phyloP scores from a whole-genome alignment of 2,113 vertebrate genomes.

The Urocolius indicus region DNA sequence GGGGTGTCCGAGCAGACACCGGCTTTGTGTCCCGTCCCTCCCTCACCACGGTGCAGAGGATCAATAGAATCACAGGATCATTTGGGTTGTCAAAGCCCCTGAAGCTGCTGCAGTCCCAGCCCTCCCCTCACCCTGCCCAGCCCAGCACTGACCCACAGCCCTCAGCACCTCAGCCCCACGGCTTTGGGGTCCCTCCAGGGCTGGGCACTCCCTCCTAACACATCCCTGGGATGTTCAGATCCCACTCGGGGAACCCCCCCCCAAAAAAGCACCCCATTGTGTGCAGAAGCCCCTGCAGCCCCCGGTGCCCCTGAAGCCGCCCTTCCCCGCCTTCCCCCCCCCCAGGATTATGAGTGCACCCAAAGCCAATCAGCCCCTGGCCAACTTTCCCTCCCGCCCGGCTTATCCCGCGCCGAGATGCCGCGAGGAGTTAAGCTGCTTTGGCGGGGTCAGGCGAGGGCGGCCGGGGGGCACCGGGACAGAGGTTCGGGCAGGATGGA shows the following conservation, averaged over 20 bases:
- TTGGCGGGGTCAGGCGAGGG: constrained; percentile 17
- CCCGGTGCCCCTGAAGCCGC: neutral
- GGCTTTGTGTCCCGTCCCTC: neutral
- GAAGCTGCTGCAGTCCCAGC: too few relatives aligned
- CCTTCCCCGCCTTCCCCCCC: neutral
- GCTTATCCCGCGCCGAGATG: constrained; percentile 42
- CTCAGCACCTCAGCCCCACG: too few relatives aligned
- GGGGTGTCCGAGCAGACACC: neutral
- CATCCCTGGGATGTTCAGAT: neutral
- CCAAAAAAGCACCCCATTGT: accelerated
- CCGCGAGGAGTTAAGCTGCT: constrained; percentile 25
- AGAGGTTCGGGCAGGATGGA: too few relatives aligned
- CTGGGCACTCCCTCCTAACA: too few relatives aligned
- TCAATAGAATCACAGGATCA: too few relatives aligned
- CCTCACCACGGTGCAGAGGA: accelerated
- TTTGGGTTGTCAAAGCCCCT: too few relatives aligned
- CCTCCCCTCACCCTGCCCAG: too few relatives aligned
- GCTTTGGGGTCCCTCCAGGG: too few relatives aligned
- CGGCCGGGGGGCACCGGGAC: neutral
- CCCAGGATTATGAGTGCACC: constrained; percentile 9
- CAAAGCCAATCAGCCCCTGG: constrained; percentile 44
- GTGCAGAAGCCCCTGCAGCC: neutral
- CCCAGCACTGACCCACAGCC: too few relatives aligned
- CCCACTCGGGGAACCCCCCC: too few relatives aligned
- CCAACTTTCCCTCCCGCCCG: constrained; percentile 62